Base-by-base conservation (phyloP, 2,797 vertebrate genomes). In the Tympanoctomys barrerae region DNA sequence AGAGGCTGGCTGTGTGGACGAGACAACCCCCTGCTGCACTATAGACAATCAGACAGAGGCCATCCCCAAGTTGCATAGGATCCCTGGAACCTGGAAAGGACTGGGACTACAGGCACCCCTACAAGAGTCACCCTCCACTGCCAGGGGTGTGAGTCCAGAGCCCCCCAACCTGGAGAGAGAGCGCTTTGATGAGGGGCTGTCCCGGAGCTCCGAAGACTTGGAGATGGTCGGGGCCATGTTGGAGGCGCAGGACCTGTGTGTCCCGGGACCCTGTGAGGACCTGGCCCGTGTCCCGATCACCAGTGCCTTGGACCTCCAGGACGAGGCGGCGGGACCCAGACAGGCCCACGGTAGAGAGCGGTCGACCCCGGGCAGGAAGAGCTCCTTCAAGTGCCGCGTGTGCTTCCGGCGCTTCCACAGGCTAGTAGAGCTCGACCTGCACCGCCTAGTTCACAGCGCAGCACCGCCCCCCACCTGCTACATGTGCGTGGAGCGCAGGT, bases 401-500 rank as follows among this genome's bases (percentile, higher is more conserved):
- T 99, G 99, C 95, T 99, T 99, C 98, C 99, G 99, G 86, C 99
- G 99, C 99, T 99, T 99, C 97, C 99, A 99, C 68, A 99, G 99
- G 0, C 97, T 99, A 19, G 99, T 99, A 0, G 99, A 99, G 97
- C 98, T 99, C 81, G 99, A 99, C 98, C 99, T 99, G 95, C 99
- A 99, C 98, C 99, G 99, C 97, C 99, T 99, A 62, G 99, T 99
- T 22, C 99, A 99, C 96, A 99, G 99, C 96, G 99, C 99, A 5
- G 99, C 99, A 4, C 99, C 99, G 14, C 99, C 99, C 0, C 99
- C 99, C 0, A 99, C 99, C 78, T 99, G 99, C 98, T 99, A 99
- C 98, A 99, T 99, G 99, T 99, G 99, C 0, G 99, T 99, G 87
- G 99, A 99, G 98, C 99, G 99, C 86, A 99, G 99, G 92, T 99